phyloP scores from a whole-genome alignment of 2,113 vertebrate genomes.

The Mustelus asterias region DNA sequence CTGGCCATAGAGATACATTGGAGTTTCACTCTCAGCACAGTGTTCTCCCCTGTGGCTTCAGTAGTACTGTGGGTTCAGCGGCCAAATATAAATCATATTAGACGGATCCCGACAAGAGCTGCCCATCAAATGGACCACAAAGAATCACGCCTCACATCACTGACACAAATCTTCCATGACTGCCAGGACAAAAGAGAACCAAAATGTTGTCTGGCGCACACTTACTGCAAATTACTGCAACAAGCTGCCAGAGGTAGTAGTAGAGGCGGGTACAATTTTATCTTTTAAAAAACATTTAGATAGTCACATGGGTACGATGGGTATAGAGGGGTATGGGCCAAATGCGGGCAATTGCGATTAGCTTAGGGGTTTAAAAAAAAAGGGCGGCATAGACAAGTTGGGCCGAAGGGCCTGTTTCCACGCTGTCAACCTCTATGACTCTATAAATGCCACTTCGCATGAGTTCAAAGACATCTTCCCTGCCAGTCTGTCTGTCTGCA shows the following conservation, averaged over 20 bases:
- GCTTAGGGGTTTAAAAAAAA: too few relatives aligned
- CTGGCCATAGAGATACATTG: background rate
- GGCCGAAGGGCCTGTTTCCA: too few relatives aligned
- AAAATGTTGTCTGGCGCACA: background rate
- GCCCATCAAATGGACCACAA: background rate
- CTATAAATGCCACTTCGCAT: background rate
- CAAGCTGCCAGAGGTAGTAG: too few relatives aligned
- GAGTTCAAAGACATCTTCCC: background rate
- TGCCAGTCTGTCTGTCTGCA: background rate
- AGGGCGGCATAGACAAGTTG: too few relatives aligned
- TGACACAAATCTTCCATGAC: background rate
- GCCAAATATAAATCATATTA: background rate
- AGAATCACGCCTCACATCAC: background rate
- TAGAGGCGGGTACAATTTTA: too few relatives aligned
- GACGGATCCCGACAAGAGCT: background rate
- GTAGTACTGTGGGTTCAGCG: background rate
- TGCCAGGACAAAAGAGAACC: background rate
- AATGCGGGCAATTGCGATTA: too few relatives aligned
- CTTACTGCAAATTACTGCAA: too few relatives aligned
- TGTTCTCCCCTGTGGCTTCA: background rate
- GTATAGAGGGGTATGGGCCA: too few relatives aligned
- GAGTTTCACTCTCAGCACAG: background rate
- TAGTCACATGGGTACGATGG: too few relatives aligned
- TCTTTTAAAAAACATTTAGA: too few relatives aligned
- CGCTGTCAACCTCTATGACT: too few relatives aligned